phyloP scores from a whole-genome alignment of 2,888 invertebrate genomes.

The Spilarctia lutea region DNA sequence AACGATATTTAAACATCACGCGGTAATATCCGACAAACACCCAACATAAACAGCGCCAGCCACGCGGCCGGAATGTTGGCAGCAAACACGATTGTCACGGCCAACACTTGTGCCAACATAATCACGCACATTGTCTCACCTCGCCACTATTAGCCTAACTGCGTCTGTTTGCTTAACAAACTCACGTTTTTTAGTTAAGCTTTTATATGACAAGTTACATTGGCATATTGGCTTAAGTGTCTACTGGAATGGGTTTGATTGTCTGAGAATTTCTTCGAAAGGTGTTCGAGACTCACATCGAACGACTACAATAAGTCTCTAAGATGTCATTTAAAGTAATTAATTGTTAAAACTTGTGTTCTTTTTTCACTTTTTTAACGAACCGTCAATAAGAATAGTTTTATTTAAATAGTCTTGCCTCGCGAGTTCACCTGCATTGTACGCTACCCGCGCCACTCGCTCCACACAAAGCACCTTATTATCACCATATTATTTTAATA shows the following conservation, averaged over 20 bases:
- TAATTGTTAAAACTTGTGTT: background rate
- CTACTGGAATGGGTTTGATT: slow-evolving; percentile 16
- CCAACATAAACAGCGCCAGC: slow-evolving; percentile 24
- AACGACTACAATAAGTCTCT: background rate
- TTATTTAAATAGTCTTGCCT: slow-evolving; percentile 21
- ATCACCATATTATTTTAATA: slow-evolving; percentile 83
- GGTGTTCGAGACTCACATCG: background rate
- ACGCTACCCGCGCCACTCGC: slow-evolving; percentile 25
- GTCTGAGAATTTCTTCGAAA: slow-evolving; percentile 19
- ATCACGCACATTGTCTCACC: slow-evolving; percentile 56
- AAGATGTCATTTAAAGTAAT: background rate
- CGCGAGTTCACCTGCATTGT: slow-evolving; percentile 30
- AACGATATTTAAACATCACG: slow-evolving; percentile 69
- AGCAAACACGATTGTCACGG: slow-evolving; percentile 55
- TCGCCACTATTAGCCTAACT: slow-evolving; percentile 58
- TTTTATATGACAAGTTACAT: slow-evolving; percentile 39
- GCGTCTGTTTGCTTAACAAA: slow-evolving; percentile 43
- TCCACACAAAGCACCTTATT: slow-evolving; percentile 75
- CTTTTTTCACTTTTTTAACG: background rate
- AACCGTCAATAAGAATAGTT: background rate
- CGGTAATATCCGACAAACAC: slow-evolving; percentile 48
- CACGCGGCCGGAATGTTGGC: slow-evolving; percentile 55
- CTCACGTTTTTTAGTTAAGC: slow-evolving; percentile 48
- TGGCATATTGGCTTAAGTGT: slow-evolving; percentile 52
- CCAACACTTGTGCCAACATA: slow-evolving; percentile 76